Evolutionary conservation across 2,797 vertebrate genomes (phyloP).

Genomic region (Gambelia wislizenii): DNA sequence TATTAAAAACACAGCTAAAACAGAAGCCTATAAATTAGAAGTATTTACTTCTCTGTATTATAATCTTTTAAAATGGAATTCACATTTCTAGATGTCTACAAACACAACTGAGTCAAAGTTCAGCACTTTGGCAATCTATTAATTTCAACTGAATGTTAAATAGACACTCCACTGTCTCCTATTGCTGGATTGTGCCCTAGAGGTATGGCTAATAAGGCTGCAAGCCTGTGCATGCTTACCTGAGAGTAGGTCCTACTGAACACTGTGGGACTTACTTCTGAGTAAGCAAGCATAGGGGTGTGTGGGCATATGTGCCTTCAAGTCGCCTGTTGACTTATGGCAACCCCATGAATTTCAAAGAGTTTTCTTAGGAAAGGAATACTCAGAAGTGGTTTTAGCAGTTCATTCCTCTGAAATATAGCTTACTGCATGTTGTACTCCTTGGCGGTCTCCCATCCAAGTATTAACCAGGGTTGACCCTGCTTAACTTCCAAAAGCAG

Average conservation of each 20-base stretch:
- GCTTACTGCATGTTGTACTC: no score
- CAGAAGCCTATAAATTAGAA: background rate
- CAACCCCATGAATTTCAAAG: no score
- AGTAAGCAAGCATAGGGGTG: background rate
- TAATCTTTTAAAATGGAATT: background rate
- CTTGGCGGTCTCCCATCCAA: no score
- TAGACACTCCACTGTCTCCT: background rate
- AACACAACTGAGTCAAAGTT: background rate
- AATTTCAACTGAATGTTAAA: background rate
- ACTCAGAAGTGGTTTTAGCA: no score
- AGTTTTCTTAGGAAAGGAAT: no score
- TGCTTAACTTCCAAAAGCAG: no score
- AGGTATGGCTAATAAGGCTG: background rate
- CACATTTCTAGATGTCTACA: background rate
- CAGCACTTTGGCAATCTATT: background rate
- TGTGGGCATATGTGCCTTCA: no score
- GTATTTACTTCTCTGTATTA: background rate
- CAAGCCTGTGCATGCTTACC: background rate
- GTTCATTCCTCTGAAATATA: no score
- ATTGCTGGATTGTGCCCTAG: background rate
- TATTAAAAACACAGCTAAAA: background rate
- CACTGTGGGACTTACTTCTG: background rate
- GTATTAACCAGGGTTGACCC: no score
- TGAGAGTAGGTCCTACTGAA: background rate
- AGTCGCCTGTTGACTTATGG: no score